A percentile compares a stretch with the other conserved stretches of the same genome.
These are phyloP conservation scores for Zoroaster sp. DNA, from an alignment of 53 echinoderm and acorn worm species.

Conservation along the genomic window DNA sequence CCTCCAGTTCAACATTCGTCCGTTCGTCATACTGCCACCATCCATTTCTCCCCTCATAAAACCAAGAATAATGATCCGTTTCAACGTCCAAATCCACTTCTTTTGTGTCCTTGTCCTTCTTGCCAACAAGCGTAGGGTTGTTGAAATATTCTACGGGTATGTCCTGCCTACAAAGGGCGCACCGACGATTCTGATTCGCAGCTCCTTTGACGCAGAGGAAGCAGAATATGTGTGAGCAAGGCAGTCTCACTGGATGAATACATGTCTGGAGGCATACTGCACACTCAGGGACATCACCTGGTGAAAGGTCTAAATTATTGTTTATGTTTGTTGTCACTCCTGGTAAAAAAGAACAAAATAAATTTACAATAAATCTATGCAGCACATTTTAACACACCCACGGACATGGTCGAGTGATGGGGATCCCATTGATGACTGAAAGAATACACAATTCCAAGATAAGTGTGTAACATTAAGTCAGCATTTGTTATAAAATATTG, in stretches of 20 bases:
- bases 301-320: slow-evolving; percentile 12
- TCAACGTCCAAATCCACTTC: slow-evolving; percentile 9
- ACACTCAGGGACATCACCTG: slow-evolving; percentile 71
- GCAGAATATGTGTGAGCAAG: slow-evolving; percentile 95
- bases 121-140: slow-evolving; percentile 69
- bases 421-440: no score
- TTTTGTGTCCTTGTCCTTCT: slow-evolving; percentile 5
- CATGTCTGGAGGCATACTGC: slow-evolving; percentile 93
- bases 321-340: no score
- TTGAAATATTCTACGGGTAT: slow-evolving; percentile 86
- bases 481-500: no score
- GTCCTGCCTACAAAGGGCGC: slow-evolving; percentile 89
- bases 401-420: no score
- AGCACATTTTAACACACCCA: no score
- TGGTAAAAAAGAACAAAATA: no score
- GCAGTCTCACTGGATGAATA: slow-evolving; percentile 86
- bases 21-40: slow-evolving; percentile 99
- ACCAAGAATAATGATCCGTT: slow-evolving; percentile 83
- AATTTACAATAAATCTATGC: no score
- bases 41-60: slow-evolving; percentile 95
- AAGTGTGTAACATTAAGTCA: no score
- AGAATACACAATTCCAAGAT: no score
- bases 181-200: slow-evolving; percentile 84
- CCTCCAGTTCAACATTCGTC: slow-evolving; percentile 83
- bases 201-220: slow-evolving; percentile 97